Evolutionary conservation across 2,888 invertebrate genomes (phyloP).

Genomic region (Ectemnius continuus): DNA sequence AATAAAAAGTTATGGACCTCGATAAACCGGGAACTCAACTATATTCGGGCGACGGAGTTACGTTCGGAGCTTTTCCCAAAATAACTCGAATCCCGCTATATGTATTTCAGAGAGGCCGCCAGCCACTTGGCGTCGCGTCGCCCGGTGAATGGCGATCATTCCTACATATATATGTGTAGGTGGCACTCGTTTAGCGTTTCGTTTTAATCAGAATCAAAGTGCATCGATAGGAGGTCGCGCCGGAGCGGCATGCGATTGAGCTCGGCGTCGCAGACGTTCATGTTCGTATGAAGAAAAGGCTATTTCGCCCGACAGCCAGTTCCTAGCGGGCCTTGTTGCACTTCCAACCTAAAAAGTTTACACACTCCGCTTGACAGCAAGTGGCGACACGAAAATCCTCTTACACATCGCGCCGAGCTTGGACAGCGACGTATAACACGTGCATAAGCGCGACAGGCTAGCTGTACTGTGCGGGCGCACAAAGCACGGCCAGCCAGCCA

Average conservation of each 20-base stretch:
- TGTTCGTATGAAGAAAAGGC: slow-evolving; percentile 28
- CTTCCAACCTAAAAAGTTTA: slow-evolving; percentile 57
- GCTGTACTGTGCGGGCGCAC: too few species aligned
- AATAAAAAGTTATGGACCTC: too few species aligned
- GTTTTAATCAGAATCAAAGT: slow-evolving; percentile 41
- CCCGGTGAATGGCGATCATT: too few species aligned
- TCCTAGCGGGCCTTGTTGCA: slow-evolving; percentile 19
- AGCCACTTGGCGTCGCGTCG: too few species aligned
- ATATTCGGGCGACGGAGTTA: too few species aligned
- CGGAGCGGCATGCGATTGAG: slow-evolving; percentile 36
- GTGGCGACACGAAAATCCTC: slow-evolving; percentile 62
- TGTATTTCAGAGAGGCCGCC: too few species aligned
- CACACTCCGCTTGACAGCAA: slow-evolving; percentile 56
- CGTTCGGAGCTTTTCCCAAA: too few species aligned
- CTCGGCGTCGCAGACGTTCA: slow-evolving; percentile 34
- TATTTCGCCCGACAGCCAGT: slow-evolving; percentile 19
- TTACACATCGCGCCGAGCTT: slow-evolving; percentile 50
- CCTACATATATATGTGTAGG: too few species aligned
- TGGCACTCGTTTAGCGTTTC: too few species aligned
- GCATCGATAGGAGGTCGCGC: slow-evolving; percentile 32
- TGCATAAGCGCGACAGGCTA: slow-evolving; percentile 2
- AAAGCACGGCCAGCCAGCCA: too few species aligned
- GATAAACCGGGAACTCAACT: too few species aligned
- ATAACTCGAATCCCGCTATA: too few species aligned
- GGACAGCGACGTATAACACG: slow-evolving; percentile 39